Base-by-base conservation (phyloP, 1,140 invertebrate species). In the Trichogramma pretiosum region DNA sequence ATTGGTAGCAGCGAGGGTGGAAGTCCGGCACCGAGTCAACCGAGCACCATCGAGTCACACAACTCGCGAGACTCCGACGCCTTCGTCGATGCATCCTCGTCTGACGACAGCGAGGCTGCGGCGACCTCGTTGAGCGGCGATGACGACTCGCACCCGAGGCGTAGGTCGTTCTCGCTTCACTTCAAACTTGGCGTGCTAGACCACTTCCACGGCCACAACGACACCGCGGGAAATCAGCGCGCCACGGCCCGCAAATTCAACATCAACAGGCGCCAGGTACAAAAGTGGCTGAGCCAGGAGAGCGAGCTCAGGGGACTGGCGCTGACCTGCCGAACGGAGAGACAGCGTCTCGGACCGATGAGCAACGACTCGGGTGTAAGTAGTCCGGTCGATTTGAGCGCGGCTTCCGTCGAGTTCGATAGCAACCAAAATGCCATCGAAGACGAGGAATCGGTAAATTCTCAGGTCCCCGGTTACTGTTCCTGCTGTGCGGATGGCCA, bases 201-300 rank as follows among this genome's bases (percentile, higher is more conserved):
- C 53, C 73, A 74, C 13, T 77, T 74, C 46, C 67, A 75, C 41
- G 34, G 58, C 3, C 77, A 81, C 51, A 54, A 63, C 1, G 60
- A 64, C 0, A 76, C 78, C 26, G 68, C 73, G 17, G 76, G 77
- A 0, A 81, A 81, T 53, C 79, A 80, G 49, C 61, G 77, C 36
- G 75, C 80, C 9, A 79, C 79, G 1, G 79, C 78, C 1, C 67
- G 73, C 18, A 80, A 81, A 57, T 81, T 77, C 52, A 73, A 75
- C 37, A 76, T 81, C 45, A 77, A 81, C 55, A 66, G 78, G 4
- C 68, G 78, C n/a, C 78, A 81, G 58, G 75, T 81, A 8, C 77
- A 81, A 48, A 80, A 80, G 53, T 81, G 79, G 78, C 54, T 81
- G 3, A 68, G 73, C 11, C 75, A 78, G 43, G 77, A 79, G 43